phyloP scores from a whole-genome alignment of 2,888 invertebrate genomes.

The Corythucha ciliata region DNA sequence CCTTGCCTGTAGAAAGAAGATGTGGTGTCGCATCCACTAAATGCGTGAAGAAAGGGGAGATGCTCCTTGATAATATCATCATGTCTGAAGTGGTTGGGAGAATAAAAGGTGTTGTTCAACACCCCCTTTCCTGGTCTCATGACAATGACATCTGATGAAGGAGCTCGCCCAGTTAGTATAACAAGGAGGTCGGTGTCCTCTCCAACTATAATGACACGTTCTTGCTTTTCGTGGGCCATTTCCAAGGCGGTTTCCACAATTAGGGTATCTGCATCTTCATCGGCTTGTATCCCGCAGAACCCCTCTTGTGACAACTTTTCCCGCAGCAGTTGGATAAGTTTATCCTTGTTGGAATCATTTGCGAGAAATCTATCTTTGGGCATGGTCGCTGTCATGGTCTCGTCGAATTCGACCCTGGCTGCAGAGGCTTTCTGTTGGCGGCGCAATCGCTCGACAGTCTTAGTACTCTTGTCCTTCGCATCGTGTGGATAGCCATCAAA shows the following conservation, averaged over 20 bases:
- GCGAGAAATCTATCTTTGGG: slow-evolving; percentile 5
- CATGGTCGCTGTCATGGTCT: slow-evolving; percentile 8
- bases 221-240: slow-evolving; percentile 6
- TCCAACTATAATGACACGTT: slow-evolving; percentile 4
- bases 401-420: background rate
- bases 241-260: background rate
- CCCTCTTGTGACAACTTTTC: slow-evolving; percentile 7
- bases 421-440: slow-evolving; percentile 3
- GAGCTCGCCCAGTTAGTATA: slow-evolving; percentile 1
- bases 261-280: slow-evolving; percentile 6
- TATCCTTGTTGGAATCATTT: background rate
- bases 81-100: no score
- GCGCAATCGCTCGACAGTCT: slow-evolving; percentile 7
- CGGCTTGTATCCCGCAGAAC: background rate
- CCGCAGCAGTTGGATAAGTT: background rate
- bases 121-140: no score
- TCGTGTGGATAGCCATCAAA: slow-evolving; percentile 10
- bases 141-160: no score
- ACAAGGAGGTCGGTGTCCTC: slow-evolving; percentile 4
- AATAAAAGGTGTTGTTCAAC: no score
- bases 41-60: no score
- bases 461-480: slow-evolving; percentile 3
- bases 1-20: no score
- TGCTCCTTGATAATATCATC: no score
- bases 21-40: no score